These are phyloP conservation scores for Mesoligia furuncula DNA, from an alignment of 2,888 invertebrate species.

Conservation along the genomic window DNA sequence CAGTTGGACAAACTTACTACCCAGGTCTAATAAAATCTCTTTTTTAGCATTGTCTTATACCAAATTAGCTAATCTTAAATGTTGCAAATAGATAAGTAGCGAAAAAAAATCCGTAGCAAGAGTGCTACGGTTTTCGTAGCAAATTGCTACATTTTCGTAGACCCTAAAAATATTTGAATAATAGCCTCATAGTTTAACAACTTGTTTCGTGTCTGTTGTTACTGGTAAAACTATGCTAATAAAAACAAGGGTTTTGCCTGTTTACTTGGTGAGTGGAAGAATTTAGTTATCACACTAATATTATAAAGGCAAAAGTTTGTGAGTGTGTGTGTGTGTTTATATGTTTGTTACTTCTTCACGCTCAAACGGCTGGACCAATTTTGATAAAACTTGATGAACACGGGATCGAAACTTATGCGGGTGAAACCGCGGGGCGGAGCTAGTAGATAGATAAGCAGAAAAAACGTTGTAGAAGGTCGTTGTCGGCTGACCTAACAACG, in stretches of 20 bases:
- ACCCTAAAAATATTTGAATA: not conserved
- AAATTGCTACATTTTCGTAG: conserved; percentile 40
- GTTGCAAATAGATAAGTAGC: not conserved
- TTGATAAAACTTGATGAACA: no score
- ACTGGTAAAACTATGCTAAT: not conserved
- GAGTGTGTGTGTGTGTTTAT: no score
- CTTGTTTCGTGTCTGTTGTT: not conserved
- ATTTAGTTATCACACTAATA: not conserved
- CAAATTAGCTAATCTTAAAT: not conserved
- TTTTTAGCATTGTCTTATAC: not conserved
- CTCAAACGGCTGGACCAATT: no score
- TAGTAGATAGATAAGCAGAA: no score
- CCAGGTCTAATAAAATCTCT: not conserved
- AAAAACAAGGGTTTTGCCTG: not conserved
- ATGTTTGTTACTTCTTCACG: no score
- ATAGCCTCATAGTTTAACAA: rapidly evolving
- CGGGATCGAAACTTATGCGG: no score
- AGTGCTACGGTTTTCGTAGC: conserved; percentile 53
- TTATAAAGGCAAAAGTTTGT: no score
- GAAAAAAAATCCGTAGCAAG: not conserved
- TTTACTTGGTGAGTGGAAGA: not conserved
- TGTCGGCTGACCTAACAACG: not conserved
- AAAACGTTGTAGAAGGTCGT: no score
- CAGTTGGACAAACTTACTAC: not conserved
- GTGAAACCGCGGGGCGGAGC: no score